Evolutionary conservation across 1,140 invertebrate species (phyloP), one percentile per base, ranked within the genome.

Genomic region (Bombus waltoni): DNA sequence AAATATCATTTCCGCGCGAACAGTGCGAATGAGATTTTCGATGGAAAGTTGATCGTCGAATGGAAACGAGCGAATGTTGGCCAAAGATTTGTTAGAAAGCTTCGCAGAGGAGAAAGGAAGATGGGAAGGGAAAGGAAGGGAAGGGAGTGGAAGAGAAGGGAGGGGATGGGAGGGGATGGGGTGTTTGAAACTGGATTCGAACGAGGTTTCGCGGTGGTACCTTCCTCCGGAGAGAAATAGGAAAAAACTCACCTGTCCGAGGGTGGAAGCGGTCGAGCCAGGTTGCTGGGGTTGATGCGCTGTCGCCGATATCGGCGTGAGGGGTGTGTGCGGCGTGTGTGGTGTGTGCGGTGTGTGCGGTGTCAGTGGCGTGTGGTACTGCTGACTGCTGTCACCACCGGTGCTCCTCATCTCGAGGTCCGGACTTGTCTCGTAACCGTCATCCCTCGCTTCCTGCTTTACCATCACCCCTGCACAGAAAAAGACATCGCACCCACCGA

Each of bases 361-460:
- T 92, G 95, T 95, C 89, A 95, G 93, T 73, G 95, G 95, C 87
- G 95, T 95, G 91, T 95, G 95, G 90, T 95, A 95, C 92, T 95
- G 95, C 87, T 95, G 94, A 92, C 94, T 94, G 91, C 94, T 95
- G 93, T 95, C 94, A 93, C 95, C 95, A 75, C 95, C 95, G 89
- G 94, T 95, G 90, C 95, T 95, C 84, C 95, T 94, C 92, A 97
- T 94, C 92, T 97, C 97, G 94, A 97, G 96, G 94, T 97, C 97
- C 91, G 97, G 97, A 95, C 97, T 97, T 87, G 97, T 98, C 95
- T 98, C 97, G 95, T 98, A 98, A 87, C 97, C 97, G 95, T 98
- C 97, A 96, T 98, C 97, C 93, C 97, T 96, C 88, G 96, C 96
- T 94, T 98, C 97, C 91, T 97, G 96, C 92, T 97, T 97, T 94